Base-by-base conservation (phyloP, 2,797 vertebrate species). In the Silurus lanzhouensis region DNA sequence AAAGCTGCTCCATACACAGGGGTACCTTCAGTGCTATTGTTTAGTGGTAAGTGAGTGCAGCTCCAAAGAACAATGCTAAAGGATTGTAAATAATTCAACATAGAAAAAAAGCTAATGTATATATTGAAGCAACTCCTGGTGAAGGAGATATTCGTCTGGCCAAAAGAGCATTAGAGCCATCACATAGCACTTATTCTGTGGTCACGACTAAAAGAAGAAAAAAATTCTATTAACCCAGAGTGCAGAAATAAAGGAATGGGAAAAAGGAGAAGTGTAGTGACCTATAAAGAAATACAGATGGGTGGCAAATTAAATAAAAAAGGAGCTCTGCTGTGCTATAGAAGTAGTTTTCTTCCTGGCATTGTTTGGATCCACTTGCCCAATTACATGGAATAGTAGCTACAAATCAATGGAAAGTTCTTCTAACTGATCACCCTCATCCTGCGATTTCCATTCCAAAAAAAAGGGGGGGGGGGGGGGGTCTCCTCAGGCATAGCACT, bases 1-100 rank as follows among this genome's bases (percentile, higher is more conserved):
- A 95, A 94, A 95, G 94, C 93, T 88, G 92, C 14, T 90, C 94
- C 93, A 88, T 89, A 87, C 92, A 92, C 92, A 89, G 90, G 75
- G 88, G 87, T 90, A 90, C 90, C 92, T 88, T 64, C 71, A 83
- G 87, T 72, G 90, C 91, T 88, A 90, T 94, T 93, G 91, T 94
- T 91, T 91, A 89, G 81, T 85, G 85, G 88, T 55, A 84, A 88
- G 88, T 88, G 91, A 90, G 82, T 75, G 89, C 85, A 82, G 80
- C 68, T 85, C 87, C 74, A 78, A 80, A 90, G 88, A 93, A 94
- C 89, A 93, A 92, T 92, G 91, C 89, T 91, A 90, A 89, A 81
- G 81, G 85, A 83, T 90, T 90, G 92, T 95, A 91, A 94, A 95
- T 95, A 94, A 94, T 95, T 94, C 90, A 93, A 78, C 75, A 82